These are phyloP conservation scores for Anas bernieri DNA, from an alignment of 2,797 vertebrate genomes.

Conservation along the genomic window DNA sequence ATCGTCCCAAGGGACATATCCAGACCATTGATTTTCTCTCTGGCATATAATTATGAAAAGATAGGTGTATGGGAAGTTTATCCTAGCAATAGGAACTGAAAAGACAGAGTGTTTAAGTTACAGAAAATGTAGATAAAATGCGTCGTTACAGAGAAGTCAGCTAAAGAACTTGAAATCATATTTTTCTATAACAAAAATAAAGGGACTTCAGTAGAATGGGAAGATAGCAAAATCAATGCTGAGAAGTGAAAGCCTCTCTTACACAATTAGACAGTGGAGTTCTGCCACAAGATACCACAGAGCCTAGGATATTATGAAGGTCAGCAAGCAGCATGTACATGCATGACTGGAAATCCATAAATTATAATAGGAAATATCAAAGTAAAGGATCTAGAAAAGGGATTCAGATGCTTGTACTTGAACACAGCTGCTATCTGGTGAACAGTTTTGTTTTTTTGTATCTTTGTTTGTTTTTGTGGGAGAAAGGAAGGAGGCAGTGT, in stretches of 20 bases:
- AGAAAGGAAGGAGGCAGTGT: neutral
- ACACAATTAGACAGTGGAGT: neutral
- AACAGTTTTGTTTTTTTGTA: neutral
- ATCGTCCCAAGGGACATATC: neutral
- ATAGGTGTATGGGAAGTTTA: neutral
- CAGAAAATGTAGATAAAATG: neutral
- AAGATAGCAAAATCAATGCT: neutral
- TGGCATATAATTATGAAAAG: neutral
- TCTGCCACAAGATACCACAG: neutral
- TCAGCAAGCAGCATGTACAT: neutral
- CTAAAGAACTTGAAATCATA: neutral
- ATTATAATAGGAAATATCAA: neutral
- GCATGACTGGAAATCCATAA: neutral
- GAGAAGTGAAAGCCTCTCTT: neutral
- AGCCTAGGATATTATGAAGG: neutral
- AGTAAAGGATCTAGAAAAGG: neutral
- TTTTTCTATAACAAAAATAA: neutral
- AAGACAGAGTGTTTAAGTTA: neutral
- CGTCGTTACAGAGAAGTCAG: neutral
- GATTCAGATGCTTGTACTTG: neutral
- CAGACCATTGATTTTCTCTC: neutral
- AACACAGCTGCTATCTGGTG: neutral
- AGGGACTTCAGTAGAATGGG: neutral
- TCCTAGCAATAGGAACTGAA: neutral
- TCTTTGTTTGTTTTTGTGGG: neutral